Percentiles rank a stretch among this genome's conserved stretches.
Conservation (phyloP, 2,797 vertebrate species). For the Manis javanica region DNA sequence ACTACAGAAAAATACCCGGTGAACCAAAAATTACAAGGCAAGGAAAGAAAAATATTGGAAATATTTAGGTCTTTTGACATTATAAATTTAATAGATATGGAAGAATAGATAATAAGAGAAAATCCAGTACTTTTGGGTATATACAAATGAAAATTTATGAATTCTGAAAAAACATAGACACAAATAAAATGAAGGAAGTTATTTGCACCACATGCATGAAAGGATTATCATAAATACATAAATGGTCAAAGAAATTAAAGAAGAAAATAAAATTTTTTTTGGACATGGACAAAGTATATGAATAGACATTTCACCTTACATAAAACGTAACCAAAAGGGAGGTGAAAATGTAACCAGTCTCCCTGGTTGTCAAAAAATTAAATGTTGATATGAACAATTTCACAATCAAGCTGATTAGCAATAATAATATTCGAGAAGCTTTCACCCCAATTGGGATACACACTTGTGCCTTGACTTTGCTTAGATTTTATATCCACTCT, state of each 20-base stretch:
- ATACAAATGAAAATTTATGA: background rate
- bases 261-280: background rate
- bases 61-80: background rate
- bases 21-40: background rate
- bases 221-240: background rate
- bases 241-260: background rate
- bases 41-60: background rate
- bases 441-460: background rate
- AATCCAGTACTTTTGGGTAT: background rate
- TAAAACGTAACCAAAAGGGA: background rate
- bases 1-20: background rate
- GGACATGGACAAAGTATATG: background rate
- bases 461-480: background rate
- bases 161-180: background rate
- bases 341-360: background rate
- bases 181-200: conserved; percentile 2
- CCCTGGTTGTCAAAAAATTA: background rate
- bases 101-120: background rate
- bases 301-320: background rate
- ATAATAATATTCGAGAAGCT: background rate
- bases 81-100: background rate
- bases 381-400: background rate
- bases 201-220: background rate
- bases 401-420: background rate
- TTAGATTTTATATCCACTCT: background rate